Percentiles rank a stretch among this genome's conserved stretches.
Evolutionary conservation across 1,140 invertebrate species (phyloP).

Genomic region (Helicoverpa armigera): DNA sequence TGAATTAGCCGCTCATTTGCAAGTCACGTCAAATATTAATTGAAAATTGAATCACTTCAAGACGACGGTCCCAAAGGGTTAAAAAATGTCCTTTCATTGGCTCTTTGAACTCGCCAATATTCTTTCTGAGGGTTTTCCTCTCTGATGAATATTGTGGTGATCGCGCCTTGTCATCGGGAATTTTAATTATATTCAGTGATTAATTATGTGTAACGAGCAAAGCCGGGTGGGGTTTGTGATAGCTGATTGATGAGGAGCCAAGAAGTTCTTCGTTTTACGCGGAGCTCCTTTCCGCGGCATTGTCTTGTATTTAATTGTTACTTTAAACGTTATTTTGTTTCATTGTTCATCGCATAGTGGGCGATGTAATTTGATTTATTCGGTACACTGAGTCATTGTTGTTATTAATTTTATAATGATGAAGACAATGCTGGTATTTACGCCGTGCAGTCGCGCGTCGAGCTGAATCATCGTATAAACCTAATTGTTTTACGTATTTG

Average conservation of each 20-base stretch:
- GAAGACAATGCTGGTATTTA: constrained; percentile 71
- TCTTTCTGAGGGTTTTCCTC: constrained; percentile 51
- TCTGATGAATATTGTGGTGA: constrained; percentile 65
- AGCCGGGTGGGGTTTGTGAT: constrained; percentile 66
- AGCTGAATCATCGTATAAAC: constrained; percentile 68
- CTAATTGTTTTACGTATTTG: constrained; percentile 51
- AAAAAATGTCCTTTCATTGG: constrained; percentile 53
- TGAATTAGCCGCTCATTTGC: constrained; percentile 43
- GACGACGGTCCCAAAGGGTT: constrained; percentile 49
- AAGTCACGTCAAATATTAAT: constrained; percentile 50
- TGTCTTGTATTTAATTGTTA: constrained; percentile 80
- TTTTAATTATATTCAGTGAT: constrained; percentile 85
- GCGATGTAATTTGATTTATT: constrained; percentile 80
- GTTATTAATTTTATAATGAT: constrained; percentile 79
- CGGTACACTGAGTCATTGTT: constrained; percentile 76
- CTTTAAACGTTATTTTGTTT: constrained; percentile 81
- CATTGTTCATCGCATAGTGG: constrained; percentile 76
- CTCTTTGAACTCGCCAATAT: constrained; percentile 53
- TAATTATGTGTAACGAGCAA: constrained; percentile 83
- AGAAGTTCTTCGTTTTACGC: constrained; percentile 59
- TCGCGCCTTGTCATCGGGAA: constrained; percentile 81
- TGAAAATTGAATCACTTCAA: constrained; percentile 47
- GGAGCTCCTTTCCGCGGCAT: constrained; percentile 69
- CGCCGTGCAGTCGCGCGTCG: constrained; percentile 35
- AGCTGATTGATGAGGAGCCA: constrained; percentile 80